Base-by-base conservation (phyloP, 2,888 invertebrate species). In the Archaeoteleia sp. region DNA sequence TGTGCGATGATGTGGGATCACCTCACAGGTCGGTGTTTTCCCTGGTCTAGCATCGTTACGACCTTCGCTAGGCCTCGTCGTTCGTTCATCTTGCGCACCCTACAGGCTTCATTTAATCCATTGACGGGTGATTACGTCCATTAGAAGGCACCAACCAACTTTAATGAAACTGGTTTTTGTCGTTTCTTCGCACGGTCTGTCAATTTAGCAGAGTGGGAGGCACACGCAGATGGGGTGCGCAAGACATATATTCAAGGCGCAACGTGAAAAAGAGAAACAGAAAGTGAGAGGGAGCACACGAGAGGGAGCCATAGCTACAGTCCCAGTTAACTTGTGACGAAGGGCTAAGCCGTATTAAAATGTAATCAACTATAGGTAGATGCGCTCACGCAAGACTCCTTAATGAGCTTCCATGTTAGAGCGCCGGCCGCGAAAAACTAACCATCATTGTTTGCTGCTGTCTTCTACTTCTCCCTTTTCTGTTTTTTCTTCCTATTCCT, bases 381-480 rank as follows among this genome's bases (percentile, higher is more conserved):
- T 73, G 78, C 76, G 74, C 79, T 80, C 78, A 78, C 79, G 78
- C 77, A 75, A 78, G 74, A 75, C 74, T 73, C 73, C 74, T 71
- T 83, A 83, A 83, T 82, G 83, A 83, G 83, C 81, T 79, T 68
- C 75, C 79, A 78, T 82, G 83, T 82, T 78, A 71, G 74, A 78
- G 74, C 70, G 70, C 75, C 65, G 75, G 68, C 65, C 73, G 72
- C 77, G 74, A 69, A 73, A 75, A 78, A 73, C 75, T 75, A 76
- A 73, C 75, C 76, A 76, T 81, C 80, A 81, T 82, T 82, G 82
- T 81, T 81, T 78, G 75, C 78, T 71, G 70, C 63, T 30, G 37
- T 67, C 57, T 55, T 66, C 66, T 63, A 58, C 35, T 53, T 35
- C 37, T 34, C 35, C 48, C 25, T 34, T 30, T 34, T 57, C 20